phyloP scores from a whole-genome alignment of 2,888 invertebrate species.

The Tipula lateralis region DNA sequence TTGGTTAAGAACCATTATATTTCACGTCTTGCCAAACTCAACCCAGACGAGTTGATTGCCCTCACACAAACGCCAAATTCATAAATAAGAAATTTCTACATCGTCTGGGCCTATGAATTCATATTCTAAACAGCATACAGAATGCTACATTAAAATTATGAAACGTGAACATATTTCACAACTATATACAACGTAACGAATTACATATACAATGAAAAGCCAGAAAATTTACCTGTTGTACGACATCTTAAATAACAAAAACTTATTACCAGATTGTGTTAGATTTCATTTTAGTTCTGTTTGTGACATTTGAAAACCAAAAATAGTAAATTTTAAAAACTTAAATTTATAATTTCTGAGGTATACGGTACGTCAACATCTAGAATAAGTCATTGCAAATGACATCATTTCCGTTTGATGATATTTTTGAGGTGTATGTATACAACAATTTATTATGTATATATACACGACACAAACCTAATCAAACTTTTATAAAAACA shows the following conservation, averaged over 20 bases:
- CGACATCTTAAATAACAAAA: neutral
- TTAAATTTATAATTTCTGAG: neutral
- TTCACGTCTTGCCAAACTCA: no score
- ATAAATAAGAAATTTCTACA: no score
- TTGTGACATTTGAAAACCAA: neutral
- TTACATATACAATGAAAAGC: neutral
- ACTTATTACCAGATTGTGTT: neutral
- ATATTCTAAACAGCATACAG: no score
- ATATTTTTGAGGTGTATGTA: neutral
- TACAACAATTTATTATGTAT: neutral
- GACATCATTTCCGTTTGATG: neutral
- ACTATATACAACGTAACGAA: no score
- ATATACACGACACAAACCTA: neutral
- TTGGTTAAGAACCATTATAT: no score
- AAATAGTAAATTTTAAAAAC: neutral
- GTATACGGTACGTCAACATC: neutral
- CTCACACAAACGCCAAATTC: no score
- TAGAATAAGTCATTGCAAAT: neutral
- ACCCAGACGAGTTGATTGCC: no score
- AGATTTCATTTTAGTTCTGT: neutral
- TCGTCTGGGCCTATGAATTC: no score
- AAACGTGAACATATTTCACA: no score
- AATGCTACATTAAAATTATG: no score
- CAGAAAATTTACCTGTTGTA: neutral
- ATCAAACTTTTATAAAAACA: neutral